Evolutionary conservation across 2,113 vertebrate genomes (phyloP).

Genomic region (Pedionomus torquatus): DNA sequence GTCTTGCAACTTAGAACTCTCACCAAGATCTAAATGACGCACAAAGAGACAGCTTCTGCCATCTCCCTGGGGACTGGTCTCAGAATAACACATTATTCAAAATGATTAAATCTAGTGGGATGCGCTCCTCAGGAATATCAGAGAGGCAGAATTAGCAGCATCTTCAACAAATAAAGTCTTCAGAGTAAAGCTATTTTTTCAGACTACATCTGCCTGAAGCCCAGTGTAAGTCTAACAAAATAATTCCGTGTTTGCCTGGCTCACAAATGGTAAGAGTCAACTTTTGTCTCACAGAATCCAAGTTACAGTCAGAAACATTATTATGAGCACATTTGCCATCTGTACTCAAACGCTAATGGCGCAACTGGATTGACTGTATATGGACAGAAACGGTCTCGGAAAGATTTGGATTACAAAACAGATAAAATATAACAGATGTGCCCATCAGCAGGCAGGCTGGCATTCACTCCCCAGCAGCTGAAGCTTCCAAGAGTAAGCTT

Average conservation of each 20-base stretch:
- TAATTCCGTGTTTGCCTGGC: background rate
- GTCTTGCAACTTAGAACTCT: background rate
- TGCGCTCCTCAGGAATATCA: background rate
- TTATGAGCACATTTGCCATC: constrained; percentile 57
- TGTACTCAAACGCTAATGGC: constrained; percentile 10
- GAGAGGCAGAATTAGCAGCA: background rate
- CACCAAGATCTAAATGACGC: background rate
- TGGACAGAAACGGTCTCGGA: constrained; percentile 49
- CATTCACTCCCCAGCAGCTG: constrained; percentile 19
- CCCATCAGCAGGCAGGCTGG: constrained; percentile 64
- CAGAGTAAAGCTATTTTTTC: background rate
- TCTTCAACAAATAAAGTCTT: background rate
- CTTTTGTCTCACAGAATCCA: background rate
- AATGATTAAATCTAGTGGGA: background rate
- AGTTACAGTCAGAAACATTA: background rate
- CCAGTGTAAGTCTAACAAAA: background rate
- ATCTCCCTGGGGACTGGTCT: background rate
- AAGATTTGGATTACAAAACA: constrained; percentile 64
- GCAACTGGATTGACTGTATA: constrained; percentile 63
- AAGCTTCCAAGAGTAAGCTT: constrained; percentile 43
- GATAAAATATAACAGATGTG: constrained; percentile 65
- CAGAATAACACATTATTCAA: background rate
- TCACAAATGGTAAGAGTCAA: background rate
- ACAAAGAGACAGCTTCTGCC: background rate
- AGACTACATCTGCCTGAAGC: background rate